Base-by-base conservation (phyloP, 2,797 vertebrate genomes). In the Pangasius sanitwongsei region DNA sequence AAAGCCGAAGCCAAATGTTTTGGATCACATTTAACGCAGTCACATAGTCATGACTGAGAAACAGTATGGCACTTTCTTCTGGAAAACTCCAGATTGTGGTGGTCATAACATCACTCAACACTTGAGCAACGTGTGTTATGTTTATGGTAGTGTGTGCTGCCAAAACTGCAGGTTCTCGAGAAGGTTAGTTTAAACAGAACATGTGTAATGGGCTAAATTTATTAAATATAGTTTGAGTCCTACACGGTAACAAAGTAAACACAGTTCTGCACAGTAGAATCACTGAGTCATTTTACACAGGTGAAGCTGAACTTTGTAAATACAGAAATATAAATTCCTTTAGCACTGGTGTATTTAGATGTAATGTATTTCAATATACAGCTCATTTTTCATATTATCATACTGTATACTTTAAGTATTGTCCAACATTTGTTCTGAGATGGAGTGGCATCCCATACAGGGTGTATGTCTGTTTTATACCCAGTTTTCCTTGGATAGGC, bases 161-260 rank as follows among this genome's bases (percentile, higher is more conserved):
- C 48, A 55, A 44, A 75, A 70, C 61, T 48, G 70, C 28, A 69
- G 15, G 63, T 69, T 57, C 28, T 80, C 20, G 8, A 50, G 72
- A 78, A 25, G 37, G 50, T 67, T 55, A 44, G 18, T 80, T 89
- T 86, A 89, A 86, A 89, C 87, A 88, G 59, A 78, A 75, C 87
- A 77, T 88, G 25, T 86, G 44, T n/a, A 67, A 41, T 0, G 6
- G 59, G 20, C 44, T 44, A 20, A n/a, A 85, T 77, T 50, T 55
- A 55, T 16, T 41, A 65, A 37, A 53, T 85, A 65, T 20, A 57
- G 13, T 34, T 57, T 59, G 48, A 69, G 44, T 69, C 9, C 28
- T 83, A 57, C 34, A 59, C 0, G 3, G 20, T 80, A 59, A 78
- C 1, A 31, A 85, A 69, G 16, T 34, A 85, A 85, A 34, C 59